Evolutionary conservation across 2,888 invertebrate genomes (phyloP), one percentile per base, ranked within the genome.

Genomic region (Germaria angustata): DNA sequence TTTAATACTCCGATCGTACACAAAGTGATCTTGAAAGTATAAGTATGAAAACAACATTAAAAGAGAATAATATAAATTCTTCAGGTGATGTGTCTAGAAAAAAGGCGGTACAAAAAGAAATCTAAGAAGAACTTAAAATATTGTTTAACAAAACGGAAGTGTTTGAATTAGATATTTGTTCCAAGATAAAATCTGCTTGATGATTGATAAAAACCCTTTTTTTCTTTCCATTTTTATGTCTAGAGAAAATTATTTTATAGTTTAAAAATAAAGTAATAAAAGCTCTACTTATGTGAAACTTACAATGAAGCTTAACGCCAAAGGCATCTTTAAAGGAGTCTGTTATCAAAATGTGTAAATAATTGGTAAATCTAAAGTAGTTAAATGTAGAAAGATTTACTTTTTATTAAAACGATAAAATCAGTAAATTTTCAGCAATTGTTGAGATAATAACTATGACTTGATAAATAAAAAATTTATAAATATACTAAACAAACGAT

Each of bases 81-180:
- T 68, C 11, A 36, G 41, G 63, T 49, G 20, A 28, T 46, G 28
- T 34, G 13, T 36, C 22, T 55, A 17, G 7, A 39, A 44, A 34
- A 59, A 53, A 44, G 39, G 77, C 69, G 71, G 61, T 49, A 57
- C 55, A 24, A 32, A 44, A 69, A 63, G 53, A 63, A 61, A 68
- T 59, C 49, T 46, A 34, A 7, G 55, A 61, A 73, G 57, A 68
- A 71, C 55, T 61, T 17, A 59, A 71, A 65, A 71, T 57, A 63
- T 71, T 55, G 78, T 71, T 78, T 1, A 65, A 57, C 57, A 84
- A 88, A 88, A 87, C 88, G 88, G 89, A 88, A 88, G 88, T 88
- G 87, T 86, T 88, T 84, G 78, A 79, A 77, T 63, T 69, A 75
- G 65, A 72, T 76, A 76, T 85, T 84, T 81, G 44, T n/a, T 46